A percentile compares a stretch with the other conserved stretches of the same genome.
Conservation (phyloP, 2,888 invertebrate genomes). For the Scrobipalpa atriplicella region DNA sequence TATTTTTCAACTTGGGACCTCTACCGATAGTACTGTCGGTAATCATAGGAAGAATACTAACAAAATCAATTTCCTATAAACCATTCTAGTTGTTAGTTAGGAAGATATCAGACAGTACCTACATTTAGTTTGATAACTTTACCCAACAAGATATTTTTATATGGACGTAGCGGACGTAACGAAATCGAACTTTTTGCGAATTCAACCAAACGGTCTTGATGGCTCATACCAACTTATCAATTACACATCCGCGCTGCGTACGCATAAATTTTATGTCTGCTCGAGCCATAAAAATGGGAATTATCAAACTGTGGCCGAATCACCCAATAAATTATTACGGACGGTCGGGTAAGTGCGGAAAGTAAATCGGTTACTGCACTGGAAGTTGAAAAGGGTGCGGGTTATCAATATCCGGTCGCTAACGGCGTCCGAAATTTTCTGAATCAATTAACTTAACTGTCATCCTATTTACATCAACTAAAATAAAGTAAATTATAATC, state of each 20-base stretch:
- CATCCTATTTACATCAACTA: not conserved
- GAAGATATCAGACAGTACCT: too few relatives aligned
- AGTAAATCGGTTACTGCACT: constrained; percentile 33
- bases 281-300: constrained; percentile 58
- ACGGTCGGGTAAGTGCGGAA: constrained; percentile 39
- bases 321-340: constrained; percentile 60
- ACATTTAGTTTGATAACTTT: too few relatives aligned
- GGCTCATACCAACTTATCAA: constrained; percentile 46
- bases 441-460: constrained; percentile 11
- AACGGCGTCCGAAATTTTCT: constrained; percentile 11
- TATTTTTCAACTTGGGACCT: too few relatives aligned
- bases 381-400: constrained; percentile 25
- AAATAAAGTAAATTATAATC: not conserved
- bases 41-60: too few relatives aligned
- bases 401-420: constrained; percentile 14
- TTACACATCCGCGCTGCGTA: constrained; percentile 51
- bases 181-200: too few relatives aligned
- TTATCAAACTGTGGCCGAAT: constrained; percentile 62
- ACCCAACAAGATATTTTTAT: too few relatives aligned
- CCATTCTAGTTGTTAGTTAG: too few relatives aligned
- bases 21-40: too few relatives aligned
- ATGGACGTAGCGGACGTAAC: too few relatives aligned
- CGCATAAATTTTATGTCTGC: constrained; percentile 60
- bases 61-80: too few relatives aligned
- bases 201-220: not conserved